Conservation (phyloP, 2,113 vertebrate species). For the Callithrix jacchus region DNA sequence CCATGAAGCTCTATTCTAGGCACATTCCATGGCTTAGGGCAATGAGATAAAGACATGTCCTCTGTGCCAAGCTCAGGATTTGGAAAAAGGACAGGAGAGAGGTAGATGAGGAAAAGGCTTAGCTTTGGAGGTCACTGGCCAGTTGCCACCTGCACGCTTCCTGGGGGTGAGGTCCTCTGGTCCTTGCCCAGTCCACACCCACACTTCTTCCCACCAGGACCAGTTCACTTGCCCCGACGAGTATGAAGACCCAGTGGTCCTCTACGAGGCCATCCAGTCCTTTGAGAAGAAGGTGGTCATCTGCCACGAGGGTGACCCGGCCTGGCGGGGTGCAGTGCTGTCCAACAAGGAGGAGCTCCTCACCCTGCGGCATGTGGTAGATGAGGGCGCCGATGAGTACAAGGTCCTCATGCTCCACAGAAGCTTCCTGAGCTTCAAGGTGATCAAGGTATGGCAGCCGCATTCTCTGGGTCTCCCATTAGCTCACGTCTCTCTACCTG, state of each 20-base stretch:
- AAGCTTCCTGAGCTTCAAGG: conserved; percentile 96
- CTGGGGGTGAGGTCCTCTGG: neutral
- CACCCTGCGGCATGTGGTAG: conserved; percentile 95
- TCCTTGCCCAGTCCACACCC: neutral
- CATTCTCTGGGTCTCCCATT: rapidly evolving
- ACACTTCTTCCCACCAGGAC: conserved; percentile 85
- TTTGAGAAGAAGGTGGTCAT: conserved; percentile 95
- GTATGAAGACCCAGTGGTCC: conserved; percentile 92
- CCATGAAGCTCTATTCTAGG: neutral
- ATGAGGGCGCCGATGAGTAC: conserved; percentile 96
- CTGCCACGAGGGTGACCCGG: conserved; percentile 96
- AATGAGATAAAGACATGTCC: rapidly evolving
- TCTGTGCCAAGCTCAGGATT: neutral
- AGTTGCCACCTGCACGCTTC: neutral
- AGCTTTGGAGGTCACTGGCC: neutral
- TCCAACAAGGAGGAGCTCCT: conserved; percentile 95
- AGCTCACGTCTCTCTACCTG: rapidly evolving
- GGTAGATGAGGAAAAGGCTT: rapidly evolving
- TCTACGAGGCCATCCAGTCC: conserved; percentile 94
- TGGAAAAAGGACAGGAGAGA: too few species aligned
- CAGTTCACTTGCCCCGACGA: conserved; percentile 99
- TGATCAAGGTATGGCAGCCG: conserved; percentile 92
- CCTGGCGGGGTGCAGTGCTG: conserved; percentile 94
- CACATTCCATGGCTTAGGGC: rapidly evolving
- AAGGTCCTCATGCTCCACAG: conserved; percentile 99